Base-by-base conservation (phyloP, 2,888 invertebrate species). In the Achlya flavicornis region DNA sequence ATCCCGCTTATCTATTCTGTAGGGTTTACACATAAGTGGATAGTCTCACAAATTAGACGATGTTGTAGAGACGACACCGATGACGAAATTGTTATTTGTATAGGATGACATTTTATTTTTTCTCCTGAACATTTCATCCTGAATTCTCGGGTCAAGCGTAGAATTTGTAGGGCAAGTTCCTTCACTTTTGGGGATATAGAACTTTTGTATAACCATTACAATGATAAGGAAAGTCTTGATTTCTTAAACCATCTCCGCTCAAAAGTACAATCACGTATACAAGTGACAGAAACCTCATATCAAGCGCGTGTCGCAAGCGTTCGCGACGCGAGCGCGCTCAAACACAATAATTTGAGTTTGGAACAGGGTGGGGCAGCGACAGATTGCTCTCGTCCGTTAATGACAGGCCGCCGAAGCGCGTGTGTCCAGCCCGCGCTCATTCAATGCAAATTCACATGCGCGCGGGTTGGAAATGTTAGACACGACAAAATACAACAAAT, bases 341-440 rank as follows among this genome's bases (percentile, higher is more conserved):
- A 86, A 89, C 86, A 91, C 87, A 91, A 92, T 90, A 91, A 92
- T 92, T 91, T 90, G 84, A 82, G 81, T 86, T 84, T 80, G 79
- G 75, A 83, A 80, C 83, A 77, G 86, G 88, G 89, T 84, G 89
- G 89, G 83, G 89, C 89, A 82, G 83, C 81, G 80, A 83, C 85
- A 81, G 86, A 86, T 85, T 83, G 85, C 82, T 86, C 85, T 80
- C 87, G 90, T 87, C 89, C 89, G 85, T 80, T 92, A 93, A 93
- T 93, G 93, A 92, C 92, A 93, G 93, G 84, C 87, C 90, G 83
- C 83, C 81, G 86, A 81, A 74, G 82, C 81, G 83, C 83, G 84
- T 90, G 85, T 90, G 92, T 91, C 93, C 92, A 88, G 91, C 88
- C 87, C 89, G 87, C 81, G 83, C 76, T 85, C 90, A 93, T 93